A percentile compares a stretch with the other conserved stretches of the same genome.
Evolutionary conservation across 2,797 vertebrate species (phyloP).

Genomic region (Spea hammondii): DNA sequence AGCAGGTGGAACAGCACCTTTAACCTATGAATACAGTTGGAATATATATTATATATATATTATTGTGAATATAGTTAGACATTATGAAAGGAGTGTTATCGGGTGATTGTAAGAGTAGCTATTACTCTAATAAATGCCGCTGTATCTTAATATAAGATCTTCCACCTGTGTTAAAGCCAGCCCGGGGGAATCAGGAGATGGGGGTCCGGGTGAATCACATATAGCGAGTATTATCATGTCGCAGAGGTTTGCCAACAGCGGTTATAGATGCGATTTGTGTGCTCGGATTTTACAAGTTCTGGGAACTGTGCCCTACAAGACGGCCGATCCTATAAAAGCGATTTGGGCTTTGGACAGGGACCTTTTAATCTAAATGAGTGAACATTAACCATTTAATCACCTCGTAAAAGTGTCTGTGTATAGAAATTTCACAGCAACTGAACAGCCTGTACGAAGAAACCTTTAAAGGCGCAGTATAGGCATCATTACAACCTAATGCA

Average conservation of each 20-base stretch:
- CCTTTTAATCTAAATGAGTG: conserved; percentile 1
- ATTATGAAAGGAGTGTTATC: too few species aligned
- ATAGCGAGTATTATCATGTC: not conserved
- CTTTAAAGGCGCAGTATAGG: too few species aligned
- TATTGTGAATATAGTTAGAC: too few species aligned
- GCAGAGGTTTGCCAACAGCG: not conserved
- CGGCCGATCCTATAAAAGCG: not conserved
- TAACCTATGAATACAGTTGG: too few species aligned
- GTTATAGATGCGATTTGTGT: conserved; percentile 8
- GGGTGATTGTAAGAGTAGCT: too few species aligned
- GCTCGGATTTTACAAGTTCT: conserved; percentile 15
- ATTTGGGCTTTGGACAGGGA: conserved; percentile 3
- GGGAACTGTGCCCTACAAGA: conserved; percentile 14
- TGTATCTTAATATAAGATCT: too few species aligned
- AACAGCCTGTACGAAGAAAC: too few species aligned
- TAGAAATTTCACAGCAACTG: not conserved
- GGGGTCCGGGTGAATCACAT: not conserved
- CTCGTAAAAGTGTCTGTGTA: not conserved
- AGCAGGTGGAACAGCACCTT: too few species aligned
- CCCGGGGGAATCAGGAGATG: conserved; percentile 3
- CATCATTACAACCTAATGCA: too few species aligned
- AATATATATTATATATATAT: too few species aligned
- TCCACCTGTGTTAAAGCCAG: not conserved
- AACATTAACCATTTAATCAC: conserved; percentile 1
- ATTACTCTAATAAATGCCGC: too few species aligned